phyloP scores from a whole-genome alignment of 2,888 invertebrate species.

The Andrena minutula region DNA sequence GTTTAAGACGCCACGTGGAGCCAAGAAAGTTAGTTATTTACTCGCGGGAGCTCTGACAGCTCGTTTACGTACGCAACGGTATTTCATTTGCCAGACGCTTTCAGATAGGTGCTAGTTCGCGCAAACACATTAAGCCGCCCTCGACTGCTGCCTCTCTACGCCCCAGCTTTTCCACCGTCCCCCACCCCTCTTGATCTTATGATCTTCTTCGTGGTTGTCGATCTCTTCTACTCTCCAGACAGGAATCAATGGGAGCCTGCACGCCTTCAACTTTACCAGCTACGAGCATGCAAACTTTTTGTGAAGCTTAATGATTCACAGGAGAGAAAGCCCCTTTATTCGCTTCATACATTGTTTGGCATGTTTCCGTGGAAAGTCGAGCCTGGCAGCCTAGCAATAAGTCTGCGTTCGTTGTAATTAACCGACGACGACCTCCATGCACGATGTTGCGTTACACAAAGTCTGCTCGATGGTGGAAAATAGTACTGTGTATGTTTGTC shows the following conservation, averaged over 20 bases:
- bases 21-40: slow-evolving; percentile 78
- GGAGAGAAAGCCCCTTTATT: too few species aligned
- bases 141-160: slow-evolving; percentile 43
- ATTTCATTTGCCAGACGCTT: slow-evolving; percentile 75
- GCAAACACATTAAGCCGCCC: slow-evolving; percentile 75
- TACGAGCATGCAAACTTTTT: slow-evolving; percentile 36
- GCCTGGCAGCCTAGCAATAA: too few species aligned
- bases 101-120: slow-evolving; percentile 63
- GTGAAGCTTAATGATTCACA: too few species aligned
- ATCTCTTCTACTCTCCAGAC: slow-evolving; percentile 15
- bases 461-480: too few species aligned
- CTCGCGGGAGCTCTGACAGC: slow-evolving; percentile 68
- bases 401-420: too few species aligned
- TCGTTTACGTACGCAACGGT: slow-evolving; percentile 76
- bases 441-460: too few species aligned
- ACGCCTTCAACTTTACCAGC: not conserved
- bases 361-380: too few species aligned
- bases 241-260: not conserved
- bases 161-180: slow-evolving; percentile 10
- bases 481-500: too few species aligned
- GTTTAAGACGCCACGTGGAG: slow-evolving; percentile 69
- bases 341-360: too few species aligned
- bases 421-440: too few species aligned
- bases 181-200: slow-evolving; percentile 47
- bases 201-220: slow-evolving; percentile 29